Percentiles rank a stretch among this genome's conserved stretches.
Conservation (phyloP, 2,113 vertebrate genomes). For the Rhagologus leucostigma region DNA sequence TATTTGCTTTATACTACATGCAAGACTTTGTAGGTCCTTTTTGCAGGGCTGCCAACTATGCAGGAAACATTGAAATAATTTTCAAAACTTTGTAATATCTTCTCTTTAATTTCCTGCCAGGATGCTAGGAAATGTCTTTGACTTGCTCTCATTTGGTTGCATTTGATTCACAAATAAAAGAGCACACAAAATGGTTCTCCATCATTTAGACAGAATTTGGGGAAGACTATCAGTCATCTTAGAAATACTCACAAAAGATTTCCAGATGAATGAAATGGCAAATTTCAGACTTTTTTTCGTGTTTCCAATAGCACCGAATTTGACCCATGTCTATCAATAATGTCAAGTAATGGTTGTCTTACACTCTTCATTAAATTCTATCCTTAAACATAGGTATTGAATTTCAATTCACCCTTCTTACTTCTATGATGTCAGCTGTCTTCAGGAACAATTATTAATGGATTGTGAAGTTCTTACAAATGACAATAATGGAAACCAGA, state of each 20-base stretch:
- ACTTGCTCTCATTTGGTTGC: not conserved
- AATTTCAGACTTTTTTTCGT: not conserved
- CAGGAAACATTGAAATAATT: not conserved
- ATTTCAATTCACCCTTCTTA: not conserved
- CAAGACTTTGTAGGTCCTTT: not conserved
- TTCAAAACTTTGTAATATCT: not conserved
- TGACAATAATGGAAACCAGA: not conserved
- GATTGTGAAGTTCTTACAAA: not conserved
- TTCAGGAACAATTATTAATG: not conserved
- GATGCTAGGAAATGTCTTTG: not conserved
- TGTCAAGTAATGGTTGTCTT: not conserved
- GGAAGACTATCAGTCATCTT: not conserved
- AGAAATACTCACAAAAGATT: not conserved
- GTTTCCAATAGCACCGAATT: not conserved
- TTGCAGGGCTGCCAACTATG: not conserved
- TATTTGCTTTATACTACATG: not conserved
- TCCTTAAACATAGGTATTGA: not conserved
- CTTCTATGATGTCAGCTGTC: not conserved
- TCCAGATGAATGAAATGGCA: not conserved
- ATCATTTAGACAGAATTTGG: not conserved
- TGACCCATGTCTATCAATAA: not conserved
- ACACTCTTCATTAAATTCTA: not conserved
- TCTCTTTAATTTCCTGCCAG: not conserved
- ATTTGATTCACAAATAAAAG: not conserved
- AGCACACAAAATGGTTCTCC: not conserved